Base-by-base conservation (phyloP, 1,140 invertebrate species). In the Philopotamus ludificatus region DNA sequence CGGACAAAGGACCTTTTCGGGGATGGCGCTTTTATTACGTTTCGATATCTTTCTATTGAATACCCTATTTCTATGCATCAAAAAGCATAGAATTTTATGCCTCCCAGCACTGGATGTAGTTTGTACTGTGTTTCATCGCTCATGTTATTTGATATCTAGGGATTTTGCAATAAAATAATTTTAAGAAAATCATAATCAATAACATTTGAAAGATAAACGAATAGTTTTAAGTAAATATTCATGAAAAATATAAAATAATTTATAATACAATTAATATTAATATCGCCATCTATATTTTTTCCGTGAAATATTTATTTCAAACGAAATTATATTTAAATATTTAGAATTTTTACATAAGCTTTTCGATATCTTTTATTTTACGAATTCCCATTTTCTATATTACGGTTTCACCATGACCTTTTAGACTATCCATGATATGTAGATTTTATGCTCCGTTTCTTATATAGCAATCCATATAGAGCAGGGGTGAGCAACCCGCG, bases 61-160 rank as follows among this genome's bases (percentile, higher is more conserved):
- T 63, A 63, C 51, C 50, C 61, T 54, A 53, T 63, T 63, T 63
- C 61, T 63, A 63, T 63, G 61, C 61, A 63, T 63, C 61, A 63
- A 63, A 63, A 63, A 63, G 61, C 61, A 63, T 63, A 54, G 61
- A 63, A 63, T 63, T 63, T 63, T 63, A 63, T 53, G 50, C 61
- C 39, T 45, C 49, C 39, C 15, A 41, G 34, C 61, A 53, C 16
- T 54, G 47, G 49, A n/a, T 53, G 50, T 23, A 23, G 23, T 54
- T 51, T 23, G 10, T 8, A 53, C 50, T 20, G 18, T 63, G 23
- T 54, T 7, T 41, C 34, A 47, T 20, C 18, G 18, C 44, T 47
- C 10, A 9, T 47, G 44, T 47, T 47, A 34, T 34, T 34, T 12
- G 28, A 12, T 34, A 4, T n/a, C n/a, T n/a, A n/a, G n/a, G 12